phyloP scores from a whole-genome alignment of 2,888 invertebrate species.

The Epinotia nisella region DNA sequence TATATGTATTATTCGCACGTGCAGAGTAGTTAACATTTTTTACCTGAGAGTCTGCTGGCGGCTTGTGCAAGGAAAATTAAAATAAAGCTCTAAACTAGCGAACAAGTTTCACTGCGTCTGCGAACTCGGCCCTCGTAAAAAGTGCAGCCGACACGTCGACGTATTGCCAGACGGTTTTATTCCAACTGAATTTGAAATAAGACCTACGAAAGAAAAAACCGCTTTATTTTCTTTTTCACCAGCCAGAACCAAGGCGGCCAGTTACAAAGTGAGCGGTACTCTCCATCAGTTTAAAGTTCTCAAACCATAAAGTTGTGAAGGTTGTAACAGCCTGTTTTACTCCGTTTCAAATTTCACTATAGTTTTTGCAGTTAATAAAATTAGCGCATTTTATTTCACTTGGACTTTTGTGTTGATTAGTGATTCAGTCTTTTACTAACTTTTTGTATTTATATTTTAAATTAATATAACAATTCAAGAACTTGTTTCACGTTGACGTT shows the following conservation, averaged over 20 bases:
- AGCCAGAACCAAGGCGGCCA: slow-evolving; percentile 39
- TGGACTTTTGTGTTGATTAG: slow-evolving; percentile 1
- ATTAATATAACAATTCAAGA: neutral
- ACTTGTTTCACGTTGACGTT: neutral
- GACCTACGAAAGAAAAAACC: slow-evolving; percentile 51
- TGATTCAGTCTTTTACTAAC: neutral
- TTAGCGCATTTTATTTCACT: slow-evolving; percentile 22
- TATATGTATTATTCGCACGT: slow-evolving; percentile 75
- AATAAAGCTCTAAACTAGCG: slow-evolving; percentile 79
- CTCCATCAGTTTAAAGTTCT: slow-evolving; percentile 41
- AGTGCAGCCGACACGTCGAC: slow-evolving; percentile 67
- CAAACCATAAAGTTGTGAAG: slow-evolving; percentile 41
- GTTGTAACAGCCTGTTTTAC: slow-evolving; percentile 39
- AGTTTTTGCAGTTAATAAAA: slow-evolving; percentile 37
- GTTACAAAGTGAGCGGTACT: slow-evolving; percentile 44
- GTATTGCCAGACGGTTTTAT: slow-evolving; percentile 74
- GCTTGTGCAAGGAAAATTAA: slow-evolving; percentile 77
- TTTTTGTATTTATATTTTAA: neutral
- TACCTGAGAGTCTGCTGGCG: slow-evolving; percentile 57
- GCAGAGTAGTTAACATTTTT: slow-evolving; percentile 69
- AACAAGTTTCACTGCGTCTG: slow-evolving; percentile 75
- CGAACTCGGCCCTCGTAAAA: slow-evolving; percentile 70
- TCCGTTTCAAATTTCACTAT: slow-evolving; percentile 31
- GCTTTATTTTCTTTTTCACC: slow-evolving; percentile 62
- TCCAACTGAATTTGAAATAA: slow-evolving; percentile 50